phyloP scores from a whole-genome alignment of 2,888 invertebrate genomes.

The Brachyopa scutellaris region DNA sequence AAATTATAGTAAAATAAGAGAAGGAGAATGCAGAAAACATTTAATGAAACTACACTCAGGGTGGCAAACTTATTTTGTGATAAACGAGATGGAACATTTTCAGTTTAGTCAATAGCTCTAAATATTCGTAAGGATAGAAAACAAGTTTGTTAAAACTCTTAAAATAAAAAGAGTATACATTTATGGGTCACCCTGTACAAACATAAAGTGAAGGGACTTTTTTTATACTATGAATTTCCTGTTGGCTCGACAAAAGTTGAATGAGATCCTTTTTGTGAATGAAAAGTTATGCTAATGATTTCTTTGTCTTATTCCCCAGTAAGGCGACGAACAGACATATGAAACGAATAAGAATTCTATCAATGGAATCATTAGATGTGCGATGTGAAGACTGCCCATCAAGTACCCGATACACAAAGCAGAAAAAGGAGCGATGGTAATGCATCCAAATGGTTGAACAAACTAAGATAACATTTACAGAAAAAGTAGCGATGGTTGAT shows the following conservation, averaged over 20 bases:
- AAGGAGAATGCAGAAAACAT: slow-evolving; percentile 25
- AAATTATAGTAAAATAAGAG: background rate
- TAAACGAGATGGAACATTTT: too few species aligned
- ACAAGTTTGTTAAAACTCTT: too few species aligned
- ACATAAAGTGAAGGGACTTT: slow-evolving; percentile 10
- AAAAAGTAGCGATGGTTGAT: slow-evolving; percentile 11
- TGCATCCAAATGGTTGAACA: slow-evolving; percentile 49
- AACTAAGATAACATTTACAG: slow-evolving; percentile 50
- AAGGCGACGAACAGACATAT: slow-evolving; percentile 25
- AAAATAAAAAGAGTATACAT: too few species aligned
- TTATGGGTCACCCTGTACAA: too few species aligned
- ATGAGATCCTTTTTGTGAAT: slow-evolving; percentile 7
- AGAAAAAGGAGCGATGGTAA: slow-evolving; percentile 17
- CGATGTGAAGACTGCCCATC: slow-evolving; percentile 1
- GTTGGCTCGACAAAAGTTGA: background rate
- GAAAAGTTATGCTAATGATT: slow-evolving; percentile 57
- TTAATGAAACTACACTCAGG: slow-evolving; percentile 55
- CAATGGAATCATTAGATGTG: slow-evolving; percentile 3
- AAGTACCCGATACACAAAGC: slow-evolving; percentile 7
- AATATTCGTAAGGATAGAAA: too few species aligned
- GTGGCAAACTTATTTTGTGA: too few species aligned
- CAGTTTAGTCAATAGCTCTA: too few species aligned
- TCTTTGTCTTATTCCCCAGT: slow-evolving; percentile 32
- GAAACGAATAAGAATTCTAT: slow-evolving; percentile 59
- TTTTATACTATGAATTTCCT: background rate